Percentiles rank a stretch among this genome's conserved stretches.
Evolutionary conservation across 92 coral and sea anemone species (phyloP).

Genomic region (Zoanthus solanderi): DNA sequence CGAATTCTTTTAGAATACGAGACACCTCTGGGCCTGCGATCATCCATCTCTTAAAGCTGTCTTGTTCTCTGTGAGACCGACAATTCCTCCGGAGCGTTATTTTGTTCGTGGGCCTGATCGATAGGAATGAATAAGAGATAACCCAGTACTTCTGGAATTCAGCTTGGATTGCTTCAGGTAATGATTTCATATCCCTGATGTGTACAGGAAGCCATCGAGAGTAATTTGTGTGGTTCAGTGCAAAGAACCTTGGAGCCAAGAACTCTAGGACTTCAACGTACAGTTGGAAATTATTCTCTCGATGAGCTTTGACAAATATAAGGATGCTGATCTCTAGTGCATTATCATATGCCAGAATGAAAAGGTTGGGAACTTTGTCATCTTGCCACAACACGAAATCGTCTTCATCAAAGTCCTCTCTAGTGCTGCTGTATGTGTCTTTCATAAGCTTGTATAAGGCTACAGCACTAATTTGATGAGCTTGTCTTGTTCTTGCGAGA

Average conservation of each 20-base stretch:
- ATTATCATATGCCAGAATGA: constrained; percentile 22
- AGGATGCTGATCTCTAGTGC: background rate
- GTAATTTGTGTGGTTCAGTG: background rate
- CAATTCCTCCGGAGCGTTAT: constrained; percentile 56
- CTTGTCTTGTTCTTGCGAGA: background rate
- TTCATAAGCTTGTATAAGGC: too few species aligned
- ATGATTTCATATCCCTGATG: constrained; percentile 14
- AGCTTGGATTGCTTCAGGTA: constrained; percentile 21
- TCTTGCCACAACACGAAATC: too few species aligned
- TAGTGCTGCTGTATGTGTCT: too few species aligned
- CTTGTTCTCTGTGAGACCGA: background rate
- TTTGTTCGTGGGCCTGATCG: background rate
- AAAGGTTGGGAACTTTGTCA: background rate
- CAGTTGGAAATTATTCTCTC: constrained; percentile 27
- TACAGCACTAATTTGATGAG: background rate
- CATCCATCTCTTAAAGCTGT: constrained; percentile 14
- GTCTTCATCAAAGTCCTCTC: too few species aligned
- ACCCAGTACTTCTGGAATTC: constrained; percentile 51
- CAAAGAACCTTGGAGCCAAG: constrained; percentile 21
- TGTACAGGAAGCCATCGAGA: background rate
- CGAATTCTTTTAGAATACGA: background rate
- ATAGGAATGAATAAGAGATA: background rate
- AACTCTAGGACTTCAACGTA: constrained; percentile 21
- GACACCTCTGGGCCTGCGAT: background rate
- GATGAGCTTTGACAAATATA: constrained; percentile 20